Conservation (phyloP, 2,888 invertebrate genomes). For the Tinea trinotella region DNA sequence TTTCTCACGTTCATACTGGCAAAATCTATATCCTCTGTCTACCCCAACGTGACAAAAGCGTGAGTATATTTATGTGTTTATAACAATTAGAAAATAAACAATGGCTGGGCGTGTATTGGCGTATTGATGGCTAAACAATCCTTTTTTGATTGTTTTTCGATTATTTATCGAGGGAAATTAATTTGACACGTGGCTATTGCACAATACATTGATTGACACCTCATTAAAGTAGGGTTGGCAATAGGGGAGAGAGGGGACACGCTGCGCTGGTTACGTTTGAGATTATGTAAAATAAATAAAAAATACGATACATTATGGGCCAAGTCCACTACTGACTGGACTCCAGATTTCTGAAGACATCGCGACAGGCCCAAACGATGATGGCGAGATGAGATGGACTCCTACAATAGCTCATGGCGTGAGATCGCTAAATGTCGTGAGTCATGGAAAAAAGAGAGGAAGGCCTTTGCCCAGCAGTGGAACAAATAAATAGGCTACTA, state of each 20-base stretch:
- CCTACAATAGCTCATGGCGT: too few species aligned
- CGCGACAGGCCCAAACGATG: too few species aligned
- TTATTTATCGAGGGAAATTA: constrained; percentile 41
- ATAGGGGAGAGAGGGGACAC: background rate
- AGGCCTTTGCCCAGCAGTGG: too few species aligned
- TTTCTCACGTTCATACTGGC: constrained; percentile 12
- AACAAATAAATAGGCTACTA: too few species aligned
- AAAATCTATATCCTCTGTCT: background rate
- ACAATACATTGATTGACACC: constrained; percentile 24
- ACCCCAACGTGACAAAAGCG: background rate
- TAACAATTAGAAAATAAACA: constrained; percentile 1
- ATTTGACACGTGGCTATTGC: constrained; percentile 41
- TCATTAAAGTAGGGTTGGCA: constrained; percentile 22
- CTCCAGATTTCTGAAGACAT: too few species aligned
- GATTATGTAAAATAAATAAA: too few species aligned
- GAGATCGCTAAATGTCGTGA: too few species aligned
- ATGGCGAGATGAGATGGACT: too few species aligned
- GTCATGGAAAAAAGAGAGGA: too few species aligned
- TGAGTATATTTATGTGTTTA: background rate
- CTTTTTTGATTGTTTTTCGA: constrained; percentile 8
- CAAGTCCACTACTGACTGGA: too few species aligned
- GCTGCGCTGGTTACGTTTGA: too few species aligned
- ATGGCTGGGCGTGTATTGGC: constrained; percentile 1
- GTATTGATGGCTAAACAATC: constrained; percentile 4
- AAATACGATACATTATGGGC: too few species aligned